A percentile compares a stretch with the other conserved stretches of the same genome.
phyloP scores from a whole-genome alignment of 2,797 vertebrate genomes.

The Pteronotus mesoamericanus region DNA sequence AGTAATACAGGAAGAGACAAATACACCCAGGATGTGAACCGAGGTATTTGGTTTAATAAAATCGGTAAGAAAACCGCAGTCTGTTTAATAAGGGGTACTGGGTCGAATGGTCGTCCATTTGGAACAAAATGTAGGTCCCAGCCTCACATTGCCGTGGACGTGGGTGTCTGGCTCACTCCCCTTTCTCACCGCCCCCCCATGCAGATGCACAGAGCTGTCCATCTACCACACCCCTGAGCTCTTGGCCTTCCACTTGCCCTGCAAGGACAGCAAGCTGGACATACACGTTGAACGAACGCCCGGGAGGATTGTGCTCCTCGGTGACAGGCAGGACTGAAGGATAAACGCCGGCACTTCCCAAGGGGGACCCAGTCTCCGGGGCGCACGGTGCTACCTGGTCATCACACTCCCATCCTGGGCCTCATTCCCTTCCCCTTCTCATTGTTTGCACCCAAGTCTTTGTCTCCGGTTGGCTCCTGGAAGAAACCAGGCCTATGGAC shows the following conservation, averaged over 20 bases:
- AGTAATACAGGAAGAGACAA: not conserved
- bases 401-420: too few relatives aligned
- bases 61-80: not conserved
- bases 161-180: accelerated
- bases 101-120: not conserved
- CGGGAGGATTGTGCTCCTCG: not conserved
- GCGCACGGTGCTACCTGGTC: not conserved
- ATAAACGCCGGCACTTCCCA: not conserved
- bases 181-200: accelerated
- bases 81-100: not conserved
- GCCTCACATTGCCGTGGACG: not conserved
- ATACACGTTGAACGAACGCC: not conserved
- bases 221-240: not conserved
- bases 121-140: not conserved
- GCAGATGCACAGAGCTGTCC: not conserved
- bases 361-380: not conserved
- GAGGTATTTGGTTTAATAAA: not conserved
- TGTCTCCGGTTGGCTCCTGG: not conserved
- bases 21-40: not conserved
- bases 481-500: not conserved
- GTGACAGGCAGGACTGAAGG: not conserved
- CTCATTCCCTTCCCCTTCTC: not conserved
- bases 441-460: not conserved
- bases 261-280: not conserved
- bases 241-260: not conserved